Base-by-base conservation (phyloP, 2,888 invertebrate genomes). In the Acrocyrtus sp. region DNA sequence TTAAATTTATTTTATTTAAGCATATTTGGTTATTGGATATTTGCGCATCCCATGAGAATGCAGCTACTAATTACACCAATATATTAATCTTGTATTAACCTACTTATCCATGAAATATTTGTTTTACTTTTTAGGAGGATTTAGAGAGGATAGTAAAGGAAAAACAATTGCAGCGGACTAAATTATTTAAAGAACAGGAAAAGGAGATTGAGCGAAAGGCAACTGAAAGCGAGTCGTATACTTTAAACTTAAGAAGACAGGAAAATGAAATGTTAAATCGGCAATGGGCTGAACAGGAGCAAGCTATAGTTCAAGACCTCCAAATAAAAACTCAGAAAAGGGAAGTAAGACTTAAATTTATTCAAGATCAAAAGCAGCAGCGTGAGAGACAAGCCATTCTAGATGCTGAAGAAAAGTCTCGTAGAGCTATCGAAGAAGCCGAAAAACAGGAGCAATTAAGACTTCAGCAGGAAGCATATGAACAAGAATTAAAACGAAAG, bases 391-490 rank as follows among this genome's bases (percentile, higher is more conserved):
- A 63, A 19, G 63, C 53, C 3, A 56, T 58, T 2, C 58, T 39
- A 4, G 53, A 26, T 5, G 53, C 50, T 0, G 65, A 58, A 0
- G 57, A 62, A 24, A 45, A 45, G 8, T 26, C n/a, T 26, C 57
- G 51, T 6, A 10, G 26, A 50, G 61, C 62, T n/a, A 65, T 27
- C 15, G 39, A 43, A 19, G 74, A 69, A 48, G 65, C 65, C 19
- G 56, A 26, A 39, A 26, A 70, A 47, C 47, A 65, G 24, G 63
- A 66, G 19, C 41, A 26, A 10, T 17, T 54, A 34, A 22, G 56
- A 62, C 12, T 56, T 22, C 61, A 76, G n/a, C n/a, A n/a, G 41
- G 62, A 74, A n/a, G 56, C 17, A n/a, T 22, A 57, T 12, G 72
- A 68, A 22, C 48, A 58, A 2, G 51, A 62, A 2, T 39, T 26